These are phyloP conservation scores for Coluber constrictor DNA, from an alignment of 2,797 vertebrate species.

Conservation along the genomic window DNA sequence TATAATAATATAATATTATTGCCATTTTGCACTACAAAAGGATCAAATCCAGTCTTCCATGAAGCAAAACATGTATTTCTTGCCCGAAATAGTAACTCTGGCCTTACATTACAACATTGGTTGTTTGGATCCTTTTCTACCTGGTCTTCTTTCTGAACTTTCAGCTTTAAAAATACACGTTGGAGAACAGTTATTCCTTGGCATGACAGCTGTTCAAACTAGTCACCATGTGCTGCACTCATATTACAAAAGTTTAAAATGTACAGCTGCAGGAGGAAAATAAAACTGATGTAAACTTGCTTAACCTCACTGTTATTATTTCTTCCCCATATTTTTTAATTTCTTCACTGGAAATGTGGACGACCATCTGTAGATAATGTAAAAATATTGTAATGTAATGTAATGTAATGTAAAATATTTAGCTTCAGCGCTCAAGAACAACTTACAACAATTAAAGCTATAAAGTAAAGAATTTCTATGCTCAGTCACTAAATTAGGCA, in stretches of 20 bases:
- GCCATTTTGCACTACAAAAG: neutral
- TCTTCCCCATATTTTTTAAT: neutral
- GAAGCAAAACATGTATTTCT: neutral
- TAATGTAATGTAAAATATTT: neutral
- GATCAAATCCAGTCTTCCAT: neutral
- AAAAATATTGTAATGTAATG: neutral
- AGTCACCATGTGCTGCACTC: conserved; percentile 32
- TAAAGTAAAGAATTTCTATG: neutral
- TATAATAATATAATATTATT: too few species aligned
- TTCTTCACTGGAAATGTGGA: neutral
- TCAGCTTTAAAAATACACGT: conserved; percentile 15
- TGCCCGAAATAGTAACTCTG: neutral
- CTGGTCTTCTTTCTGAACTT: neutral
- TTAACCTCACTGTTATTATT: neutral
- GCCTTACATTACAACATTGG: neutral
- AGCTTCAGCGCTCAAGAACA: neutral
- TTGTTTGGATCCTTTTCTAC: neutral
- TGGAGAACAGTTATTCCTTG: conserved; percentile 7
- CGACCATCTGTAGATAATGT: neutral
- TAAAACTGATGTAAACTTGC: neutral
- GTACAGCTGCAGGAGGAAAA: neutral
- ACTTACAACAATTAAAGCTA: neutral
- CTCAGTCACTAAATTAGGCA: neutral
- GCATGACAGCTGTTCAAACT: conserved; percentile 58
- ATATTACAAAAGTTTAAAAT: conserved; percentile 54